Evolutionary conservation across 2,888 invertebrate genomes (phyloP).

Genomic region (Eilema sororculum): DNA sequence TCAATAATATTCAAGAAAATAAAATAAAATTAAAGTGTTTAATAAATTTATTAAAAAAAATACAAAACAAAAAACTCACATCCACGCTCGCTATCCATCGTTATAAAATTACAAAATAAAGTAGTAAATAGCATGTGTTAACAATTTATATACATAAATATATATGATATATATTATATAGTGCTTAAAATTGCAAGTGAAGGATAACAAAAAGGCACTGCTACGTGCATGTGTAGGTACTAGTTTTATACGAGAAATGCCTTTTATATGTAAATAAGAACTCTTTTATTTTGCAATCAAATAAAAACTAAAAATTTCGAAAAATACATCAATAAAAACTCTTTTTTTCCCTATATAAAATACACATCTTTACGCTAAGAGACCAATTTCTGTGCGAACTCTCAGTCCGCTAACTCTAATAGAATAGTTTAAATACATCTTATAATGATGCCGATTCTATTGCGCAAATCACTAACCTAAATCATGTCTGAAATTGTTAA

Average conservation of each 20-base stretch:
- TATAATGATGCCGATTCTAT: slow-evolving; percentile 29
- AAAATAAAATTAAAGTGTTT: slow-evolving; percentile 73
- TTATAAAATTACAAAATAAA: slow-evolving; percentile 75
- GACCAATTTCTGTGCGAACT: slow-evolving; percentile 65
- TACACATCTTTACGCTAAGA: slow-evolving; percentile 68
- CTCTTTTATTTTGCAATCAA: slow-evolving; percentile 58
- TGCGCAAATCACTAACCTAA: not conserved
- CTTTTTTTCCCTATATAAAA: slow-evolving; percentile 68
- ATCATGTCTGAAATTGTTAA: slow-evolving; percentile 14
- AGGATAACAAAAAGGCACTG: slow-evolving; percentile 57
- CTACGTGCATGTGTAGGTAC: slow-evolving; percentile 49
- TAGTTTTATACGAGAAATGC: slow-evolving; percentile 56
- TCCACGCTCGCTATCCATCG: slow-evolving; percentile 76
- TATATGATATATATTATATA: slow-evolving; percentile 54
- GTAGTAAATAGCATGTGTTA: slow-evolving; percentile 72
- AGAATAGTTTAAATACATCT: slow-evolving; percentile 59
- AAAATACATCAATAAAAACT: slow-evolving; percentile 71
- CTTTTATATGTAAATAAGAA: slow-evolving; percentile 56
- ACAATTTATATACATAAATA: slow-evolving; percentile 75
- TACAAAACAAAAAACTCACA: slow-evolving; percentile 72
- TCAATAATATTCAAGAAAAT: slow-evolving; percentile 45
- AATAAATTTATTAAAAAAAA: slow-evolving; percentile 84
- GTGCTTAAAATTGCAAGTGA: slow-evolving; percentile 63
- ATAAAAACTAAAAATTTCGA: slow-evolving; percentile 69
- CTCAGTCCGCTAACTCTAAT: slow-evolving; percentile 54